A percentile compares a stretch with the other conserved stretches of the same genome.
Conservation (phyloP, 2,888 invertebrate genomes). For the Mellilla xanthometata region DNA sequence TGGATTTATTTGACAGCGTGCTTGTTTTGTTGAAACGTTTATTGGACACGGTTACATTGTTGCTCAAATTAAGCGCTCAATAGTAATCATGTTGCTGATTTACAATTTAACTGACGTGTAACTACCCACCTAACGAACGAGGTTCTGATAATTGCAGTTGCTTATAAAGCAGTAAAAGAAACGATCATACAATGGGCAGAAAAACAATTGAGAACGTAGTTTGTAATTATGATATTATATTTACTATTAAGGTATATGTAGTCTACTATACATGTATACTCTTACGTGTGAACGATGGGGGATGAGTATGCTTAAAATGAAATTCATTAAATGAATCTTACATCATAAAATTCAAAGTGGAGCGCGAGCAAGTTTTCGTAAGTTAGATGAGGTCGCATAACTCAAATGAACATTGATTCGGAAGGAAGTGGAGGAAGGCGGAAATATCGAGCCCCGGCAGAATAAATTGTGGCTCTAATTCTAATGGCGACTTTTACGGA, state of each 20-base stretch:
- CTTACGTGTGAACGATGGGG: no score
- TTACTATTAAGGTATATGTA: no score
- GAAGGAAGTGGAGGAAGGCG: slow-evolving; percentile 18
- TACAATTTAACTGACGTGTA: slow-evolving; percentile 30
- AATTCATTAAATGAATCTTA: slow-evolving; percentile 1
- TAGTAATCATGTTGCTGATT: slow-evolving; percentile 46
- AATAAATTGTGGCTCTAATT: slow-evolving; percentile 73
- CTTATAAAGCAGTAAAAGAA: slow-evolving; percentile 35
- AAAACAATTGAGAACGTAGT: slow-evolving; percentile 27
- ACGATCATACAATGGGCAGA: slow-evolving; percentile 17
- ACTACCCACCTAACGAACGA: slow-evolving; percentile 27
- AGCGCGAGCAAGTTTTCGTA: slow-evolving; percentile 5
- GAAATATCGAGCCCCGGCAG: slow-evolving; percentile 55
- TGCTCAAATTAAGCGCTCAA: slow-evolving; percentile 64
- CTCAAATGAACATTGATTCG: slow-evolving; percentile 22
- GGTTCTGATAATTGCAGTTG: slow-evolving; percentile 33
- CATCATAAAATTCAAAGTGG: not conserved
- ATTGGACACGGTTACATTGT: slow-evolving; percentile 68
- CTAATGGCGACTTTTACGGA: slow-evolving; percentile 76
- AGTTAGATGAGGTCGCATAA: slow-evolving; percentile 21
- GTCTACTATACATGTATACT: no score
- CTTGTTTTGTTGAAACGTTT: slow-evolving; percentile 72
- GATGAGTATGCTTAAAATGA: not conserved
- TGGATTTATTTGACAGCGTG: slow-evolving; percentile 74
- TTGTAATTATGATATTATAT: no score